Conservation (phyloP, 2,113 vertebrate genomes). For the Nymphicus hollandicus region DNA sequence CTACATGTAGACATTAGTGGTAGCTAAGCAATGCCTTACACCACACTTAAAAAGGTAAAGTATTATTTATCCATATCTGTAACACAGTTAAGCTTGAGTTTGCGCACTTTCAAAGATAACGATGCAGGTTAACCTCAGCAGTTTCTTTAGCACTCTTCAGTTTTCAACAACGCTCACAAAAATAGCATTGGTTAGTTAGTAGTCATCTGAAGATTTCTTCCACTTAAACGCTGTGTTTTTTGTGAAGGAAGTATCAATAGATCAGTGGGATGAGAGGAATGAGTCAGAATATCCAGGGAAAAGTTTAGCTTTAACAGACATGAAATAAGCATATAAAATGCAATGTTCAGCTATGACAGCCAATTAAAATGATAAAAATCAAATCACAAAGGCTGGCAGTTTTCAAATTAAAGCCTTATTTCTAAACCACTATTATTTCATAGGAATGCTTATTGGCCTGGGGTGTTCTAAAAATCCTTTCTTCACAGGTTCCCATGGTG, state of each 20-base stretch:
- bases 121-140: background rate
- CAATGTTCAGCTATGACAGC: background rate
- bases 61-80: accelerated
- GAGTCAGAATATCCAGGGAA: background rate
- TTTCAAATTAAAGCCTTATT: background rate
- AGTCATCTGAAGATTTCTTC: background rate
- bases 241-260: background rate
- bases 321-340: accelerated
- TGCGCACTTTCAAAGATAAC: background rate
- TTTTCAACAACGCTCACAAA: background rate
- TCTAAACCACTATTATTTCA: background rate
- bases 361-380: background rate
- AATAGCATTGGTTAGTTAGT: accelerated
- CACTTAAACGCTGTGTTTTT: background rate
- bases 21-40: background rate
- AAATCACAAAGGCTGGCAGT: background rate
- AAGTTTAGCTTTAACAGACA: background rate
- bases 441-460: background rate
- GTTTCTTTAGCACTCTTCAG: background rate
- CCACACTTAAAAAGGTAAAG: background rate
- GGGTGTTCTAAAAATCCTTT: background rate
- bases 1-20: background rate
- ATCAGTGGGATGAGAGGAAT: background rate
- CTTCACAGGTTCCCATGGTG: background rate
- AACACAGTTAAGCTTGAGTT: background rate